Percentiles rank a stretch among this genome's conserved stretches.
Evolutionary conservation across 2,888 invertebrate species (phyloP).

Genomic region (Leptopterna dolabrata): DNA sequence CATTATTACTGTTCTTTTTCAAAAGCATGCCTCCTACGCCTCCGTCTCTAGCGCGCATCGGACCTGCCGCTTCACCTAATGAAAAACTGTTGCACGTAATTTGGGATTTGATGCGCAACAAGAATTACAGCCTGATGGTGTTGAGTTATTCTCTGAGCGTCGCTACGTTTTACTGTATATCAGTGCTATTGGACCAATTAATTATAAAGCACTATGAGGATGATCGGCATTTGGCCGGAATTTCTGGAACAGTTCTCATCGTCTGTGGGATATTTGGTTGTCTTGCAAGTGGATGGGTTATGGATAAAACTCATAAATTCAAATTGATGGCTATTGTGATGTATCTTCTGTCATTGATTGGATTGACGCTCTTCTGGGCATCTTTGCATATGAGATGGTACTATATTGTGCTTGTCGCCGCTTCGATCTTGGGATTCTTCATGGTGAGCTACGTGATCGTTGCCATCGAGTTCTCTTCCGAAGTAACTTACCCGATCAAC

Average conservation of each 20-base stretch:
- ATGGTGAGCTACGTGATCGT: conserved; percentile 65
- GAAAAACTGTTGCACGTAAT: conserved; percentile 67
- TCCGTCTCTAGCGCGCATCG: conserved; percentile 86
- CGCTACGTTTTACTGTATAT: conserved; percentile 96
- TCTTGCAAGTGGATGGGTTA: conserved; percentile 86
- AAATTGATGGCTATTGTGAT: conserved; percentile 62
- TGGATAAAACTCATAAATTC: conserved; percentile 88
- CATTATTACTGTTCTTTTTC: conserved; percentile 79
- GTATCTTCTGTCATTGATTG: conserved; percentile 61
- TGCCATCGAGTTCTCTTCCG: conserved; percentile 65
- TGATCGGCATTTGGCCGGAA: conserved; percentile 82
- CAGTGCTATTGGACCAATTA: conserved; percentile 92
- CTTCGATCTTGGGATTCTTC: conserved; percentile 62
- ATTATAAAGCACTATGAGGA: conserved; percentile 81
- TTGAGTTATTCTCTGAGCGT: conserved; percentile 94
- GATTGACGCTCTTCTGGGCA: conserved; percentile 62
- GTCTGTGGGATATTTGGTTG: conserved; percentile 95
- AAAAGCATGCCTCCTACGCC: conserved; percentile 87
- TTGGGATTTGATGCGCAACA: conserved; percentile 79
- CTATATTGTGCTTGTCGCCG: conserved; percentile 50
- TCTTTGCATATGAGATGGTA: conserved; percentile 53
- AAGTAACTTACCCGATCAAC: conserved; percentile 64
- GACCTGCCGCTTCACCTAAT: conserved; percentile 65
- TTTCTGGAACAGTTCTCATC: conserved; percentile 91
- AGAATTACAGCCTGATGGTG: conserved; percentile 84